These are phyloP conservation scores for Oxycera nigricornis DNA, from an alignment of 2,888 invertebrate genomes.

Conservation along the genomic window DNA sequence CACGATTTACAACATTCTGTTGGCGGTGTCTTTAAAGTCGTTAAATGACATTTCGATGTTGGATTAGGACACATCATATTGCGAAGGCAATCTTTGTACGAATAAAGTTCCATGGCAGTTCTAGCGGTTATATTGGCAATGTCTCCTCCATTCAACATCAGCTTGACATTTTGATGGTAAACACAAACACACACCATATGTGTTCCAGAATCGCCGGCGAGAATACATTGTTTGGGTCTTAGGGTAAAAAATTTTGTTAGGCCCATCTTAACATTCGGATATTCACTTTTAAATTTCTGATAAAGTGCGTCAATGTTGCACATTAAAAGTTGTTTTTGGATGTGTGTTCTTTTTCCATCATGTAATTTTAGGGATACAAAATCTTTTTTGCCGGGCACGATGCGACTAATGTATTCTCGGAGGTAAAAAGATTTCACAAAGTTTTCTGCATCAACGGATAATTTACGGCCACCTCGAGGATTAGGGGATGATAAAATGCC, in stretches of 20 bases:
- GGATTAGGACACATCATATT: background rate
- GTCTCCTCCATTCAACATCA: background rate
- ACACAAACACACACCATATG: conserved; percentile 10
- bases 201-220: conserved; percentile 7
- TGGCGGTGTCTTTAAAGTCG: background rate
- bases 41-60: background rate
- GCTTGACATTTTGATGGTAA: conserved; percentile 13
- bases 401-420: background rate
- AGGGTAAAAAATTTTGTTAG: conserved; percentile 4
- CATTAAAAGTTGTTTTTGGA: conserved; percentile 15
- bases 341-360: background rate
- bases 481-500: background rate
- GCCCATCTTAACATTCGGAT: background rate
- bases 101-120: background rate
- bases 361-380: background rate
- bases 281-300: conserved; percentile 5
- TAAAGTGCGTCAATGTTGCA: background rate
- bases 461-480: background rate
- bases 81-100: background rate
- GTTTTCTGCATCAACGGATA: background rate
- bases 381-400: background rate
- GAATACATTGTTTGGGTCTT: conserved; percentile 1
- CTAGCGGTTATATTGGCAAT: conserved; percentile 49
- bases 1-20: background rate
- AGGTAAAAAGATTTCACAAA: no score